These are phyloP conservation scores for Melangyna quadrimaculata DNA, from an alignment of 2,888 invertebrate genomes.

Conservation along the genomic window DNA sequence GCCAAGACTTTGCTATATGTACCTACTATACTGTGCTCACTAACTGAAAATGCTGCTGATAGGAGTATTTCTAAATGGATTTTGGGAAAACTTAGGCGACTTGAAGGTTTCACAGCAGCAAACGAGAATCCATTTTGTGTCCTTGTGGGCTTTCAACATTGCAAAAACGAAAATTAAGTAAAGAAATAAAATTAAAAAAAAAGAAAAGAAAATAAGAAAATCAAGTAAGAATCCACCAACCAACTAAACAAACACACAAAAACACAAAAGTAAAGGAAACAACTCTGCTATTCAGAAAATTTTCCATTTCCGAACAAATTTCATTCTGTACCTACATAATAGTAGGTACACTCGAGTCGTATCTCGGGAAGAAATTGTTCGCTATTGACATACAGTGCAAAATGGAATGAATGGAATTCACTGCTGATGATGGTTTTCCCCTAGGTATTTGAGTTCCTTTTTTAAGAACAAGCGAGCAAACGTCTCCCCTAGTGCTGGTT, in stretches of 20 bases:
- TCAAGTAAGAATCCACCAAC: not conserved
- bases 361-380: conserved; percentile 38
- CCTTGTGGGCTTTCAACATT: conserved; percentile 66
- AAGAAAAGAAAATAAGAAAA: not conserved
- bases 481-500: conserved; percentile 6
- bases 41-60: conserved; percentile 20
- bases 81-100: conserved; percentile 39
- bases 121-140: conserved; percentile 40
- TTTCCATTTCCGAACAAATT: conserved; percentile 68
- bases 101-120: conserved; percentile 38
- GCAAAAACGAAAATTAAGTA: conserved; percentile 67
- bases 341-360: too few species aligned
- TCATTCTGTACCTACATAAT: conserved; percentile 31
- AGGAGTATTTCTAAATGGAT: conserved; percentile 55
- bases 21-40: not conserved
- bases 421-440: conserved; percentile 52
- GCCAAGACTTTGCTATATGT: not conserved
- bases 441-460: conserved; percentile 41
- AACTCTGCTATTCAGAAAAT: conserved; percentile 68
- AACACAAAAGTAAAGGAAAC: conserved; percentile 57
- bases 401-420: conserved; percentile 55
- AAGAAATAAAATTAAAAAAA: conserved; percentile 23
- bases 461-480: not conserved
- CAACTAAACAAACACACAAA: conserved; percentile 38
- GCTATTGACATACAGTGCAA: conserved; percentile 55